Conservation (phyloP, 2,113 vertebrate genomes). For the Passer montanus region DNA sequence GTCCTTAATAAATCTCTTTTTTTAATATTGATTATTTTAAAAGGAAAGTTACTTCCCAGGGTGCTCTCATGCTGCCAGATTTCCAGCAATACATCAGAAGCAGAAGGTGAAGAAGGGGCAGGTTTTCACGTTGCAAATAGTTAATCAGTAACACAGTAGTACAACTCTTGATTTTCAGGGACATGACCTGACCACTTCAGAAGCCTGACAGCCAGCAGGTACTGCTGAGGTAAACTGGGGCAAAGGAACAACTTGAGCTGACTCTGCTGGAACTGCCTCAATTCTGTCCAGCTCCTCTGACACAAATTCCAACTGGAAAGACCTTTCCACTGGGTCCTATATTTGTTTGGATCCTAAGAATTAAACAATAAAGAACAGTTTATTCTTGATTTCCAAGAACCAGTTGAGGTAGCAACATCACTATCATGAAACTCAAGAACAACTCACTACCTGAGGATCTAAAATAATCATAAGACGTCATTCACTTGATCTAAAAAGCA, state of each 20-base stretch:
- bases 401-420: neutral
- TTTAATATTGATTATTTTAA: constrained; percentile 65
- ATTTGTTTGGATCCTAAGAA: neutral
- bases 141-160: neutral
- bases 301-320: neutral
- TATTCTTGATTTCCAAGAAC: neutral
- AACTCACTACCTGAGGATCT: neutral
- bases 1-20: constrained; percentile 65
- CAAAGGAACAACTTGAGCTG: neutral
- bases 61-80: constrained; percentile 45
- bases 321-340: neutral
- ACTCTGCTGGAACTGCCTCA: neutral
- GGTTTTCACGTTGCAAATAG: neutral
- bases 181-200: neutral
- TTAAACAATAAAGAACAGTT: neutral
- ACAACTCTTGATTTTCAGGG: neutral
- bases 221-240: neutral
- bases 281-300: neutral
- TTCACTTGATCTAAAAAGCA: neutral
- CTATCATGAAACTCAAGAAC: neutral
- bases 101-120: constrained; percentile 27
- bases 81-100: constrained; percentile 19
- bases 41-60: constrained; percentile 57
- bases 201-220: neutral
- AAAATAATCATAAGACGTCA: neutral